Evolutionary conservation across 1,140 invertebrate genomes (phyloP), one percentile per base, ranked within the genome.

Genomic region (Meloidogyne hapla): DNA sequence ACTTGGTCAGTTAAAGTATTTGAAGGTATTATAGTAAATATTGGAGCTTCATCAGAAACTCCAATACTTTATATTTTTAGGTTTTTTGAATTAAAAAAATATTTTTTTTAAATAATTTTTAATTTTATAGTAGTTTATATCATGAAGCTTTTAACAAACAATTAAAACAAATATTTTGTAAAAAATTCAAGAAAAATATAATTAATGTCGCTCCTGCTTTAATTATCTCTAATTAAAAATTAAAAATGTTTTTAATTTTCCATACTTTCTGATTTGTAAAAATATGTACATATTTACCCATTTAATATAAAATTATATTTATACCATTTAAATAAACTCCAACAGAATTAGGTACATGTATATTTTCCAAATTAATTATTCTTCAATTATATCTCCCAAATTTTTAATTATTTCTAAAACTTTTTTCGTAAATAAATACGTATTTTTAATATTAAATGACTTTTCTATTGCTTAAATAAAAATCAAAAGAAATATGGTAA

Each of bases 401-500:
- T n/a, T n/a, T n/a, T n/a, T n/a, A n/a, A n/a, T n/a, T n/a, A n/a
- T n/a, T n/a, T n/a, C n/a, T n/a, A n/a, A n/a, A n/a, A n/a, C n/a
- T n/a, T n/a, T n/a, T n/a, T n/a, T n/a, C n/a, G n/a, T n/a, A n/a
- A n/a, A n/a, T n/a, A n/a, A n/a, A n/a, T n/a, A n/a, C n/a, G n/a
- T n/a, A n/a, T n/a, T n/a, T n/a, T n/a, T n/a, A n/a, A n/a, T n/a
- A n/a, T n/a, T n/a, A n/a, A n/a, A n/a, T n/a, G n/a, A n/a, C n/a
- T n/a, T n/a, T n/a, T n/a, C n/a, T 66, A 28, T 66, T 66, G n/a
- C 64, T 66, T n/a, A n/a, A n/a, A 13, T n/a, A n/a, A n/a, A n/a
- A n/a, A n/a, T 56, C n/a, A 56, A 1, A 56, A 21, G 48, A 73
- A 64, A 63, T 40, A 73, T 1, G 71, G 61, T 26, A 64, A 28